Percentiles rank a stretch among this genome's conserved stretches.
Evolutionary conservation across 2,888 invertebrate species (phyloP).

Genomic region (Argyresthia goedartella): DNA sequence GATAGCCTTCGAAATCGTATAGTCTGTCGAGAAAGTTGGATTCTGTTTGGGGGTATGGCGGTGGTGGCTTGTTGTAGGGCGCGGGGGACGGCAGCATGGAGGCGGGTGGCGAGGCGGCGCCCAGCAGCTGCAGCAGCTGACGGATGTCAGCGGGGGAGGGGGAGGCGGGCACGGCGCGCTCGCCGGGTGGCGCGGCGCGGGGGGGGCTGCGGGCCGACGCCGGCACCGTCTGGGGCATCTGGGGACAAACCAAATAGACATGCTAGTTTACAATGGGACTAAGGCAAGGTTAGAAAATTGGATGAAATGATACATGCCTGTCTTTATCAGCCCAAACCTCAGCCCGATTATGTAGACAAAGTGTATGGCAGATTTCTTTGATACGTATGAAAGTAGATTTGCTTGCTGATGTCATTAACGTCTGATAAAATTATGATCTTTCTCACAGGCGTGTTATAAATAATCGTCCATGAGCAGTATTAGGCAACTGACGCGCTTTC

Average conservation of each 20-base stretch:
- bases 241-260: no score
- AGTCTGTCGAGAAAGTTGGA: conserved; percentile 49
- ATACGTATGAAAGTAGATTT: no score
- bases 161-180: conserved; percentile 69
- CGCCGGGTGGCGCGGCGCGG: conserved; percentile 82
- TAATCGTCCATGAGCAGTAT: no score
- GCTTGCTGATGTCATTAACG: no score
- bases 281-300: conserved; percentile 15
- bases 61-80: conserved; percentile 56
- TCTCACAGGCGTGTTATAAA: no score
- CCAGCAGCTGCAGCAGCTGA: conserved; percentile 55
- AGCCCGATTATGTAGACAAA: no score
- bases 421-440: no score
- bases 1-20: conserved; percentile 64
- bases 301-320: no score
- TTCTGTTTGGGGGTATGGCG: conserved; percentile 41
- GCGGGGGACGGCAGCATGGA: conserved; percentile 51
- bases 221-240: conserved; percentile 89
- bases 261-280: no score
- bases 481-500: no score
- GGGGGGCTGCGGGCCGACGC: conserved; percentile 82
- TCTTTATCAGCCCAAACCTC: no score
- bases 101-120: conserved; percentile 66
- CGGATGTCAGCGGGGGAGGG: conserved; percentile 53
- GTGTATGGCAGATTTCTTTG: no score